Evolutionary conservation across 2,113 vertebrate genomes (phyloP).

Genomic region (Aramus guarauna): DNA sequence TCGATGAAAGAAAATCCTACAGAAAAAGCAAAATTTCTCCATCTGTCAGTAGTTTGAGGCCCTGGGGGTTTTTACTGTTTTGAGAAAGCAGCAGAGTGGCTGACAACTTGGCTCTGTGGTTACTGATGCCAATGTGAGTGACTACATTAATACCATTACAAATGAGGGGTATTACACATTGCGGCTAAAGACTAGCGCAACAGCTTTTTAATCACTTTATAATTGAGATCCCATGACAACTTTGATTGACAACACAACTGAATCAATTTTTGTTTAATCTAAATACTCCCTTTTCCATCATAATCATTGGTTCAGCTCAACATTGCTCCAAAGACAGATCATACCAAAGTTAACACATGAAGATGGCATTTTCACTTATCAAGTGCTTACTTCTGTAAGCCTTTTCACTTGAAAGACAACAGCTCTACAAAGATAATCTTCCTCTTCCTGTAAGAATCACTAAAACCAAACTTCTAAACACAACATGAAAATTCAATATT

Average conservation of each 20-base stretch:
- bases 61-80: background rate
- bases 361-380: background rate
- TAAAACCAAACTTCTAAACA: background rate
- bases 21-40: background rate
- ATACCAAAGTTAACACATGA: background rate
- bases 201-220: background rate
- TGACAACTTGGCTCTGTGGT: no score
- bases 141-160: background rate
- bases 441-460: background rate
- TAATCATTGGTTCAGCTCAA: background rate
- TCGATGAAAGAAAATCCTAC: accelerated
- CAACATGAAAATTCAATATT: background rate
- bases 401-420: background rate
- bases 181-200: background rate
- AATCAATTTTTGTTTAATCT: background rate
- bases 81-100: background rate
- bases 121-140: no score
- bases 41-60: background rate
- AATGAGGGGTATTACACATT: background rate
- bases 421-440: background rate
- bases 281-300: background rate
- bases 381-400: background rate
- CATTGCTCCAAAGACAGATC: background rate
- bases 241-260: background rate
- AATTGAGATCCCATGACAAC: background rate